These are phyloP conservation scores for fruit fly (Drosophila melanogaster) DNA, from an alignment of 1,140 invertebrate species.

Conservation along the genomic window DNA sequence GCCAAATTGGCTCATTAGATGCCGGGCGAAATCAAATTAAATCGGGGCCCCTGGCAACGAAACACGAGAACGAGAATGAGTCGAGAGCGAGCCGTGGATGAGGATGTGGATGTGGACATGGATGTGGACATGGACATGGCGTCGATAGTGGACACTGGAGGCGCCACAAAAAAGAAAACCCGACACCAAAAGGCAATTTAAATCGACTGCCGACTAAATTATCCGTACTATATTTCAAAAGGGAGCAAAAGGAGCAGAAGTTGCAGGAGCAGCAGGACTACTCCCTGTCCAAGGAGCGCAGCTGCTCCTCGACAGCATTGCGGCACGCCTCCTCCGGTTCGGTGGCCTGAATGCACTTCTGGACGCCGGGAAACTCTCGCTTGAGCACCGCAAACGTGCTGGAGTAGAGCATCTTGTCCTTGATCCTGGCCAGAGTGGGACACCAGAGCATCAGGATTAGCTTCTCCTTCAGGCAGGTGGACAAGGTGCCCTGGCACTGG, in stretches of 20 bases:
- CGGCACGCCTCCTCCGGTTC: slow-evolving; percentile 44
- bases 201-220: not conserved
- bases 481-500: slow-evolving; percentile 32
- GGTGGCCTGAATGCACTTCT: slow-evolving; percentile 63
- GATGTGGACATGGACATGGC: too few species aligned
- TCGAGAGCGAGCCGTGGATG: not conserved
- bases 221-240: not conserved
- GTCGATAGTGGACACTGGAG: not conserved
- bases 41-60: slow-evolving; percentile 31
- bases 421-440: slow-evolving; percentile 39
- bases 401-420: slow-evolving; percentile 70
- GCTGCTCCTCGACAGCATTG: slow-evolving; percentile 38
- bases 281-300: slow-evolving; percentile 46
- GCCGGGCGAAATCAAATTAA: slow-evolving; percentile 61
- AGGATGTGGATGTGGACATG: not conserved
- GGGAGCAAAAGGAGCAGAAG: not conserved
- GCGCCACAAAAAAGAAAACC: not conserved
- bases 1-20: slow-evolving; percentile 70
- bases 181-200: not conserved
- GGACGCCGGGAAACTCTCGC: slow-evolving; percentile 36
- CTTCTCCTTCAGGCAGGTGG: slow-evolving; percentile 50
- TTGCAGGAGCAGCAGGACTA: slow-evolving; percentile 10
- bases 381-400: slow-evolving; percentile 51
- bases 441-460: slow-evolving; percentile 64
- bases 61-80: slow-evolving; percentile 6